Conservation (phyloP, 2,797 vertebrate species). For the Pelobates cultripes region DNA sequence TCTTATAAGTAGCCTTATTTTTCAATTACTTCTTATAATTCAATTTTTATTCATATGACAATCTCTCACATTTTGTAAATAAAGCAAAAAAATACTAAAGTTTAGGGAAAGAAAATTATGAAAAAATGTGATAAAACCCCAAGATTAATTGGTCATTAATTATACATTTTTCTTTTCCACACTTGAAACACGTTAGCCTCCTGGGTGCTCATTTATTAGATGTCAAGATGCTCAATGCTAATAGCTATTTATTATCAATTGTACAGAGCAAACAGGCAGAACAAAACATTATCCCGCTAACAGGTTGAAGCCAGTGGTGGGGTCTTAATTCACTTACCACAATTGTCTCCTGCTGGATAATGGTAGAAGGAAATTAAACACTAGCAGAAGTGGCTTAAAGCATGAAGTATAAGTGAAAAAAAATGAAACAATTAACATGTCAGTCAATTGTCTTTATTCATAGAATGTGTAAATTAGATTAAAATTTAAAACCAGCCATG, state of each 20-base stretch:
- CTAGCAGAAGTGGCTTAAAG: constrained; percentile 54
- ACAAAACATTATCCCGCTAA: constrained; percentile 53
- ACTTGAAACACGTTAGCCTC: constrained; percentile 58
- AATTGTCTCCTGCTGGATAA: constrained; percentile 53
- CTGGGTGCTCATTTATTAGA: constrained; percentile 52
- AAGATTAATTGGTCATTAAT: constrained; percentile 63
- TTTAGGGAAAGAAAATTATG: not conserved
- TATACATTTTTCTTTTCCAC: constrained; percentile 61
- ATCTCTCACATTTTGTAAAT: not conserved
- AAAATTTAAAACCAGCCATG: too few species aligned
- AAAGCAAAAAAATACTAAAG: not conserved
- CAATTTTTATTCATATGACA: not conserved
- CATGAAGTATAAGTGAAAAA: not conserved
- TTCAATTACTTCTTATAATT: not conserved
- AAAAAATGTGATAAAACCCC: not conserved
- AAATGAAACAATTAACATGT: constrained; percentile 49
- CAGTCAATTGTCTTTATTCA: constrained; percentile 54
- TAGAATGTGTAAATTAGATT: constrained; percentile 3
- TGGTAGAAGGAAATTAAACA: constrained; percentile 27
- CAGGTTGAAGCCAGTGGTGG: constrained; percentile 46
- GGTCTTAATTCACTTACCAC: constrained; percentile 51
- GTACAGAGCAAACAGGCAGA: constrained; percentile 50
- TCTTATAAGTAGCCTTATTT: not conserved
- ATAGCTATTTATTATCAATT: constrained; percentile 62
- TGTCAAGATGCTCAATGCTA: constrained; percentile 58